Percentiles rank a stretch among this genome's conserved stretches.
Evolutionary conservation across 2,888 invertebrate species (phyloP).

Genomic region (Pomacea canaliculata): DNA sequence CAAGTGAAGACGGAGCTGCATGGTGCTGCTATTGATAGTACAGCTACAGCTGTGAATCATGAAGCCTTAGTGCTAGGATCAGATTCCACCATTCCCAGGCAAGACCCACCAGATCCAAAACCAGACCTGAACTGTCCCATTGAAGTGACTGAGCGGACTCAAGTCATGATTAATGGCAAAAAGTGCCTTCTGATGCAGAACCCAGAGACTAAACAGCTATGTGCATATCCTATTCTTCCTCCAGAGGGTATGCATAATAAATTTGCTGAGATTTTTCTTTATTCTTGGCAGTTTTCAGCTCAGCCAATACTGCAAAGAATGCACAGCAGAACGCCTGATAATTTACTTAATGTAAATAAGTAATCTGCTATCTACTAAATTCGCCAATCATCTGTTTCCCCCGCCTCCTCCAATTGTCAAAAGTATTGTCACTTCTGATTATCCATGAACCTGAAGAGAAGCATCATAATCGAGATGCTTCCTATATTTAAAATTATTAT

Average conservation of each 20-base stretch:
- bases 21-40: background rate
- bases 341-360: background rate
- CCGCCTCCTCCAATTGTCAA: no score
- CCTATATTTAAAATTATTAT: background rate
- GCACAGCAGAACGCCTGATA: no score
- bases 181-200: constrained; percentile 69
- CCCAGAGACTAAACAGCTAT: constrained; percentile 65
- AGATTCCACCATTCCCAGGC: background rate
- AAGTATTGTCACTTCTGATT: no score
- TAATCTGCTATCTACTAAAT: background rate
- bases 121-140: constrained; percentile 59
- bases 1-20: background rate
- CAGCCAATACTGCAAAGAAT: no score
- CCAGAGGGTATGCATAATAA: constrained; percentile 36
- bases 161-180: constrained; percentile 68
- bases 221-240: constrained; percentile 68
- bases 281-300: background rate
- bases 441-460: no score
- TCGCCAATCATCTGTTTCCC: no score
- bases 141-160: constrained; percentile 58
- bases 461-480: no score
- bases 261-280: background rate
- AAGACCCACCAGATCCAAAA: constrained; percentile 29
- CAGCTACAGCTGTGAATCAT: background rate
- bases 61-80: background rate